phyloP scores from a whole-genome alignment of 2,113 vertebrate genomes.

The Ciconia stormi region DNA sequence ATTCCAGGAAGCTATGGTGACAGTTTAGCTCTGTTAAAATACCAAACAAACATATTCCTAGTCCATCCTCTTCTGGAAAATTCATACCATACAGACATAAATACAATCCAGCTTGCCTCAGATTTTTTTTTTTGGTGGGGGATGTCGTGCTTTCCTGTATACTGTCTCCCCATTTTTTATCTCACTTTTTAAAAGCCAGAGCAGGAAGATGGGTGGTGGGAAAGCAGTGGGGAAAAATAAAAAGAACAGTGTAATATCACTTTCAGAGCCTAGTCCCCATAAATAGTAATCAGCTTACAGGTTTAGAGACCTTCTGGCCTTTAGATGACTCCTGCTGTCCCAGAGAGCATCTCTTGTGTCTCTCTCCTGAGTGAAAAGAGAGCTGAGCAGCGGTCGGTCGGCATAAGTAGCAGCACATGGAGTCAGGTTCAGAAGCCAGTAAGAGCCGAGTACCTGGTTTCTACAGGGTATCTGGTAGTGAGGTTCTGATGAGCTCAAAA shows the following conservation, averaged over 20 bases:
- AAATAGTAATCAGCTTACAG: constrained; percentile 55
- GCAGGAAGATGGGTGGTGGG: not conserved
- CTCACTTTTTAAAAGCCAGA: not conserved
- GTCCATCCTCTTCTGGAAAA: not conserved
- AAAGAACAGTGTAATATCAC: not conserved
- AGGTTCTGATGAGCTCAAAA: not conserved
- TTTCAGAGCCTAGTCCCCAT: constrained; percentile 12
- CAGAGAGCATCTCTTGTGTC: not conserved
- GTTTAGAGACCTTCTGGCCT: constrained; percentile 41
- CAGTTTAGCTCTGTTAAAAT: not conserved
- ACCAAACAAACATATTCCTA: not conserved
- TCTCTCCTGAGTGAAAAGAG: not conserved
- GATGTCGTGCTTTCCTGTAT: not conserved
- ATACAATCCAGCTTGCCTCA: not conserved
- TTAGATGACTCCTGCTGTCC: constrained; percentile 21
- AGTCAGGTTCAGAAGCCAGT: not conserved
- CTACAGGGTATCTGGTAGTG: not conserved
- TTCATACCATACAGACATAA: not conserved
- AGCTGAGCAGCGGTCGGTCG: accelerated
- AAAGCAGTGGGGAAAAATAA: not conserved
- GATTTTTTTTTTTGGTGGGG: not conserved
- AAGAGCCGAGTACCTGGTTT: not conserved
- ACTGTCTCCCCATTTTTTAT: not conserved
- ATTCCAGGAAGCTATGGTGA: not conserved
- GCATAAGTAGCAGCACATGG: not conserved